These are phyloP conservation scores for Tiaroga cobitis DNA, from an alignment of 2,797 vertebrate genomes.

Conservation along the genomic window DNA sequence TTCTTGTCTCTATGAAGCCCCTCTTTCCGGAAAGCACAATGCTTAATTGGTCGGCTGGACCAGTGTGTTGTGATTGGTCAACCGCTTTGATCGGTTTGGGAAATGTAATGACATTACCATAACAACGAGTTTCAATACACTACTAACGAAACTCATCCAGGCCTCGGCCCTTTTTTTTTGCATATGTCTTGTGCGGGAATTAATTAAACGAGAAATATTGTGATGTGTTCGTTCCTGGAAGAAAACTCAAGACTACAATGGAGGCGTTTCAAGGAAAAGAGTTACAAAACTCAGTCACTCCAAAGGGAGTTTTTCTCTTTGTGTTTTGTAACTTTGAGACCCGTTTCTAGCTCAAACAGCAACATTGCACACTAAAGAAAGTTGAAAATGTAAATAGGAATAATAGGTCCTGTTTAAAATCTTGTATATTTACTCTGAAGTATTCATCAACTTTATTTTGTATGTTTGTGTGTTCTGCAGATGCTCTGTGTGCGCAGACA, in stretches of 20 bases:
- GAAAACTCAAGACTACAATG: neutral
- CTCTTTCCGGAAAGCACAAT: neutral
- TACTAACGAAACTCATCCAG: neutral
- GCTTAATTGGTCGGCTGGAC: neutral
- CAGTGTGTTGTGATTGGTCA: neutral
- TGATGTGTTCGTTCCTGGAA: neutral
- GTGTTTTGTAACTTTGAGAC: neutral
- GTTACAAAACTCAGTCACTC: no score
- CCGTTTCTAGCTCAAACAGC: neutral
- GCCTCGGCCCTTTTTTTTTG: neutral
- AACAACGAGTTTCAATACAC: neutral
- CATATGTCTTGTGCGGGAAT: neutral
- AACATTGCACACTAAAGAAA: neutral
- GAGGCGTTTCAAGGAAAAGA: neutral
- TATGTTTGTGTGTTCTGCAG: slow-evolving; percentile 43
- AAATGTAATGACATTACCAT: neutral
- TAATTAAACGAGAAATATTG: neutral
- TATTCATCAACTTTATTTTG: neutral
- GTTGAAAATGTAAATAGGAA: no score
- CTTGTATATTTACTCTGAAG: neutral
- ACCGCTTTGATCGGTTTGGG: neutral
- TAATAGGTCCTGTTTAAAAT: neutral
- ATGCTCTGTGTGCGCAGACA: slow-evolving; percentile 59
- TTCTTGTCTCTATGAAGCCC: neutral
- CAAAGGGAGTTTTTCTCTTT: neutral